Conservation (phyloP, 2,888 invertebrate species). For the Margaritifera margaritifera region DNA sequence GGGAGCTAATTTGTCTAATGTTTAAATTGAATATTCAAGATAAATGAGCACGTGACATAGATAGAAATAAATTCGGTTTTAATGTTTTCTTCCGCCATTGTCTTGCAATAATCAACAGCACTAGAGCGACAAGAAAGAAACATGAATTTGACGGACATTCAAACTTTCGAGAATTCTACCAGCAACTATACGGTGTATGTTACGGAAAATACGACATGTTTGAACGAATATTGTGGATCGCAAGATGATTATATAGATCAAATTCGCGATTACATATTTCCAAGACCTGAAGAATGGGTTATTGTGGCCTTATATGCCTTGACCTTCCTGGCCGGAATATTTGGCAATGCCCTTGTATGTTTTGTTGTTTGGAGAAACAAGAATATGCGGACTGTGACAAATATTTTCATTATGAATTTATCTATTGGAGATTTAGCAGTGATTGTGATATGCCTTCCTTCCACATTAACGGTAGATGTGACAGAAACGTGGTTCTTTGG, state of each 20-base stretch:
- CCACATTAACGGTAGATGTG: conserved; percentile 91
- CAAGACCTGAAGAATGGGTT: conserved; percentile 78
- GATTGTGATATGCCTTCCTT: conserved; percentile 89
- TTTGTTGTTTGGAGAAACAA: conserved; percentile 90
- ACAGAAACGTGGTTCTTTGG: conserved; percentile 96
- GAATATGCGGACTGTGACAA: conserved; percentile 92
- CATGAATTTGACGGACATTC: too few relatives aligned
- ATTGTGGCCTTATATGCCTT: conserved; percentile 84
- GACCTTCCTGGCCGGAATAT: conserved; percentile 86
- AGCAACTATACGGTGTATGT: too few relatives aligned
- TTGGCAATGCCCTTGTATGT: conserved; percentile 89
- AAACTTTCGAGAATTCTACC: too few relatives aligned
- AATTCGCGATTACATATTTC: conserved; percentile 29
- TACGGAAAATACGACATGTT: conserved; percentile 7
- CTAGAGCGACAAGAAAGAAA: too few relatives aligned
- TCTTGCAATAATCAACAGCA: too few relatives aligned
- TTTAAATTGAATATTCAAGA: too few relatives aligned
- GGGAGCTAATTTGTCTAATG: too few relatives aligned
- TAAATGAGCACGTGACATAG: too few relatives aligned
- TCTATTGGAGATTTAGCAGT: conserved; percentile 90
- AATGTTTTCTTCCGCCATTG: too few relatives aligned
- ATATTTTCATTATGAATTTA: conserved; percentile 92
- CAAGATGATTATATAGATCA: conserved; percentile 38
- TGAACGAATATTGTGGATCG: conserved; percentile 25
- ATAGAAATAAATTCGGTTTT: too few relatives aligned